Evolutionary conservation across 2,113 vertebrate species (phyloP), one percentile per base, ranked within the genome.

Genomic region (Sterna hirundo): DNA sequence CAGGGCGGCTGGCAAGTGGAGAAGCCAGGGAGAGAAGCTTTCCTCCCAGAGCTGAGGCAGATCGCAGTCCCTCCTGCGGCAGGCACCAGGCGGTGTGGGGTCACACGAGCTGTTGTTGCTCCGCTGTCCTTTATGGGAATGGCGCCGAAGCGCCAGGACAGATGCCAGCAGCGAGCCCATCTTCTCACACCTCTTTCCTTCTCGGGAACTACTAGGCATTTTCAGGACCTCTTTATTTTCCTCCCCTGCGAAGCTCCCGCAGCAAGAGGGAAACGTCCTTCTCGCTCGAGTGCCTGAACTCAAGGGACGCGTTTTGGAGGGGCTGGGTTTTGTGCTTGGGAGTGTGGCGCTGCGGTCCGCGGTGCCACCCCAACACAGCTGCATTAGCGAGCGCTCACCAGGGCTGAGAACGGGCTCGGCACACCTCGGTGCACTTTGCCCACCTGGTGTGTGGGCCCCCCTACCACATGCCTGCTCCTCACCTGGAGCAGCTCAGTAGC

Each of bases 281-380:
- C 40, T 65, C 0, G 0, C 27, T 69, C 21, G 52, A 19, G 52
- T 19, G 36, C 32, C 68, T 40, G 30, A 57, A 30, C 34, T 55
- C 1, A 13, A 38, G 29, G 38, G 29, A 32, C 9, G 20, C 13
- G 4, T 69, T 60, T 68, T 30, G 6, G 32, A 86, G 54, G 11
- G 44, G 52, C 61, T 60, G 61, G 0, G 25, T 79, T 71, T 47
- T 69, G 47, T 9, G 27, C 13, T 51, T 61, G 54, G 51, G 42
- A 46, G 15, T 0, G 2, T 20, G 69, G 6, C 2, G 1, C 36
- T 34, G 42, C 1, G 2, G 57, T 71, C 14, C 27, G 6, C 2
- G 4, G 30, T 61, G 34, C 51, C n/a, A 52, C 27, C 6, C 18
- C 75, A 61, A 7, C 12, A n/a, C 30, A n/a, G 11, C 26, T 86